Evolutionary conservation across 1,140 invertebrate genomes (phyloP), one percentile per base, ranked within the genome.

Genomic region (Zaprionus vittiger): DNA sequence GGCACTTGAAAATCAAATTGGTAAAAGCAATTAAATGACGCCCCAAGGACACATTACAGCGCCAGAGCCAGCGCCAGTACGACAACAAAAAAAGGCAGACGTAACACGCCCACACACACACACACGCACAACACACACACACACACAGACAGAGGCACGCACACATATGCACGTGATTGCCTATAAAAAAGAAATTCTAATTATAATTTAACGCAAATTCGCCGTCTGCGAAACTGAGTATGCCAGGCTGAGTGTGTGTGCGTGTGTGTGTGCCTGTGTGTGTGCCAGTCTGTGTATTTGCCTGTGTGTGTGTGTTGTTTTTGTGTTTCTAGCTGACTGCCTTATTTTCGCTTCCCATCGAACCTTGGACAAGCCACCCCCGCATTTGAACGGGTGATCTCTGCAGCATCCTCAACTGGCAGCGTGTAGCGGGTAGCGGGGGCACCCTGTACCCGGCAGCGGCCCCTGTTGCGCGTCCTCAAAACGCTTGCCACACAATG

Each of bases 1-100:
- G 86, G 91, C 86, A 92, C 84, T 92, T 92, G 87, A 92, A 92
- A 92, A 92, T 91, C 91, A 92, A 92, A 92, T 89, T 92, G 91
- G 91, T 92, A 91, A 91, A 92, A 92, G 91, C 91, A 92, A 92
- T 92, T 92, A 92, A 92, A 92, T 90, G 91, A 92, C 86, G 91
- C 91, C 91, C 91, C 91, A 92, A 92, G 91, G 91, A 92, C 91
- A 92, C 84, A 92, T 92, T 92, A 91, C 89, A 91, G 68, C 85
- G 73, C 65, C 80, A 80, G 54, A 4, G 14, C 12, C 37, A 38
- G 37, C 14, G 14, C 31, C 31, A 34, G 80, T 71, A 57, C 70
- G 70, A 66, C 77, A 81, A 68, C 62, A 77, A 61, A 59, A 73
- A 73, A 69, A 73, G 60, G 49, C 71, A 71, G 77, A 69, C 56